Evolutionary conservation across 1,140 invertebrate genomes (phyloP), one percentile per base, ranked within the genome.

Genomic region (Zaprionus lachaisei): DNA sequence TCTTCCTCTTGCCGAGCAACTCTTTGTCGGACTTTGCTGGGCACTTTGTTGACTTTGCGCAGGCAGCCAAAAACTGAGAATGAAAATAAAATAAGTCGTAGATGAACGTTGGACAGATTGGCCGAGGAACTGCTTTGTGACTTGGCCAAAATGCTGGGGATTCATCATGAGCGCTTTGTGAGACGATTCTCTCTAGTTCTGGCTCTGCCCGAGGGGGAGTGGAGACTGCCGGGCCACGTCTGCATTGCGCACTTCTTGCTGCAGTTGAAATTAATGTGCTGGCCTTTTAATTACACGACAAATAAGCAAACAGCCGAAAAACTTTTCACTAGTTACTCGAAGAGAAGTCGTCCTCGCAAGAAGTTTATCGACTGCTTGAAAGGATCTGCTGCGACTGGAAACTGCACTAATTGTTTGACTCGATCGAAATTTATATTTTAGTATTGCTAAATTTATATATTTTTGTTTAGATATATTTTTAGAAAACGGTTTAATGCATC

Each of bases 231-330:
- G 41, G 64, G 65, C 54, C 77, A 83, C 79, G 70, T 80, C 83
- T 79, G 83, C 83, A 87, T 68, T 87, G 83, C 83, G 83, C 76
- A 80, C 79, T 87, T 87, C 72, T 78, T 74, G 76, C 86, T 72
- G 77, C 84, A 89, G 72, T 80, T 62, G 69, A 83, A 87, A 87
- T 87, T 87, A 87, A 87, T 87, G 83, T 81, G 80, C 83, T 67
- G 80, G 83, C 84, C 84, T 87, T 87, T 87, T 87, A 87, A 87
- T 87, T 87, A 87, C 84, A 78, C 73, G 80, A 87, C 80, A 87
- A 87, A 87, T 80, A 87, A 86, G 83, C 77, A 86, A 86, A 87
- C 80, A 87, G 71, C 66, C 71, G 67, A 75, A 80, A 85, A 87
- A 71, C 58, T 89, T 87, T 83, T 70, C 57, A 38, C 34, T 61